Evolutionary conservation across 2,888 invertebrate species (phyloP), one percentile per base, ranked within the genome.

Genomic region (Nemotelus pantherinus): DNA sequence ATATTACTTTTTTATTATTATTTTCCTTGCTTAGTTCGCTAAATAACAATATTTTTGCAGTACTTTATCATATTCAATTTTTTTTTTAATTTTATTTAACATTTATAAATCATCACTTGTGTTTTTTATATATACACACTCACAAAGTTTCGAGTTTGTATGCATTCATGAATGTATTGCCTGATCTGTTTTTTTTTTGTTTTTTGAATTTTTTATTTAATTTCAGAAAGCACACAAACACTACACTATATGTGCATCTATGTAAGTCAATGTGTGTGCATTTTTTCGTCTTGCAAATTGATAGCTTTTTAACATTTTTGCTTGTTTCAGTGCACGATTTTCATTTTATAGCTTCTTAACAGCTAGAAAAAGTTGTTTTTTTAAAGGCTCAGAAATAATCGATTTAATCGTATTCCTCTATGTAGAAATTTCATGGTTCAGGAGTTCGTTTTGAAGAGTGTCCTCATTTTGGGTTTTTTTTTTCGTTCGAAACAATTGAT

Each of bases 41-140:
- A 77, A 76, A 65, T 76, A 76, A 65, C 65, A 76, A 65, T 76
- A 76, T 65, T 50, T 65, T 25, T 25, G 25, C 25, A 25, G 25
- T 25, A 25, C 25, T 25, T 25, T 25, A 25, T 25, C 25, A 25
- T 25, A 25, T 25, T 25, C 25, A 25, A 25, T 25, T 25, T 25
- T 25, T 65, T 43, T 65, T 65, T 58, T 45, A 3, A 47, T 58
- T 58, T 58, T 72, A 58, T 58, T 64, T 47, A 57, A 55, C 45
- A 65, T 45, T 45, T 72, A 72, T 65, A 65, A 55, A n/a, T 76
- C 55, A 76, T 76, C 64, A 65, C 64, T 39, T 65, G 25, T 25
- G 25, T 25, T 65, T 53, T 65, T 41, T 76, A 65, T 76, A 72
- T 72, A 65, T 58, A 72, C 53, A 76, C 65, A 76, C 57, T 53